Conservation (phyloP, 2,797 vertebrate genomes). For the Orestias chungarensis region DNA sequence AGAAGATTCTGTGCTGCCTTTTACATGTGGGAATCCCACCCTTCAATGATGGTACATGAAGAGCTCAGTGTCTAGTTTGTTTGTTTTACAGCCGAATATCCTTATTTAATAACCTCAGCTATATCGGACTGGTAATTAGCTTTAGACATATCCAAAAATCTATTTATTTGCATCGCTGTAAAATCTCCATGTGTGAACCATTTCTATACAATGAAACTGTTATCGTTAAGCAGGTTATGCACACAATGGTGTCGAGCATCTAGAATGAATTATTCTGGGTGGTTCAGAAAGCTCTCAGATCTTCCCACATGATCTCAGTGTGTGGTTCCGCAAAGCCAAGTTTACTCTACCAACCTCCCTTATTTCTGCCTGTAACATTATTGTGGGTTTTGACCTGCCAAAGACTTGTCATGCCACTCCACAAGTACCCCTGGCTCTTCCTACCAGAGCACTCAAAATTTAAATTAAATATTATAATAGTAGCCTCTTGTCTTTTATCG, state of each 20-base stretch:
- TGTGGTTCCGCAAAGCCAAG: conserved; percentile 48
- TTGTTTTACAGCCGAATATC: conserved; percentile 30
- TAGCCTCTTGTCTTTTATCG: conserved; percentile 34
- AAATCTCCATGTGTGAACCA: conserved; percentile 31
- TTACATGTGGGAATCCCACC: conserved; percentile 56
- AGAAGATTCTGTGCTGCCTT: conserved; percentile 63
- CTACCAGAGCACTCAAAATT: conserved; percentile 29
- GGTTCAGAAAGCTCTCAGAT: conserved; percentile 35
- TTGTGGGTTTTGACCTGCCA: conserved; percentile 49
- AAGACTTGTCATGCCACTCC: conserved; percentile 17
- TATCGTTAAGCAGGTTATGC: conserved; percentile 30
- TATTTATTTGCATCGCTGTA: conserved; percentile 19
- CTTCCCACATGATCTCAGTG: conserved; percentile 43
- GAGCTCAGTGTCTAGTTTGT: conserved; percentile 56
- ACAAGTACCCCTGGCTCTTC: conserved; percentile 19
- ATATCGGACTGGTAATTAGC: conserved; percentile 33
- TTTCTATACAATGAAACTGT: conserved; percentile 19
- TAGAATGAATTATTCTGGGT: conserved; percentile 44
- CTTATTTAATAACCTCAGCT: conserved; percentile 52
- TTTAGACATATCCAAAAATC: conserved; percentile 33
- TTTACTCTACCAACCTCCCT: conserved; percentile 51
- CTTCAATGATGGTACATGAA: conserved; percentile 28
- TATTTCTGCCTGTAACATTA: conserved; percentile 34
- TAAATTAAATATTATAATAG: conserved; percentile 50
- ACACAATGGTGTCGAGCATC: conserved; percentile 33